These are phyloP conservation scores for Planococcus citri DNA, from an alignment of 1,140 invertebrate species.

Conservation along the genomic window DNA sequence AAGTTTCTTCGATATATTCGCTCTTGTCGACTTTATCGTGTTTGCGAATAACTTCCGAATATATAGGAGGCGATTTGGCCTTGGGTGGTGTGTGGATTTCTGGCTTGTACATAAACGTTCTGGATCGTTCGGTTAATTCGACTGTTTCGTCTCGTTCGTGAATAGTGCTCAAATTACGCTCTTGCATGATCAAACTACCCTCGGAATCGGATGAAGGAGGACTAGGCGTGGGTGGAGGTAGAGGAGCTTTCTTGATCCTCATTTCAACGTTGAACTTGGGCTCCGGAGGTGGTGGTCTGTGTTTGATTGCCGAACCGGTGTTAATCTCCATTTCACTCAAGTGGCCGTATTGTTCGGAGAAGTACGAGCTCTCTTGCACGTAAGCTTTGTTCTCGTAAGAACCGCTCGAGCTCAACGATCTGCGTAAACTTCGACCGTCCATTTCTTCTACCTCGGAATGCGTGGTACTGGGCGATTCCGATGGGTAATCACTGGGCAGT, in stretches of 20 bases:
- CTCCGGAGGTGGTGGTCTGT: constrained; percentile 35
- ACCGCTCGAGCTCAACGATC: constrained; percentile 46
- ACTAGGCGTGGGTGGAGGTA: constrained; percentile 41
- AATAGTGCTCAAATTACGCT: constrained; percentile 55
- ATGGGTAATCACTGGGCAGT: constrained; percentile 77
- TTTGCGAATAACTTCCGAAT: constrained; percentile 44
- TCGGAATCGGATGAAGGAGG: constrained; percentile 59
- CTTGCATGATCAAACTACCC: constrained; percentile 40
- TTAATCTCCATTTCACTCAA: constrained; percentile 38
- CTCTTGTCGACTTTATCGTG: constrained; percentile 35
- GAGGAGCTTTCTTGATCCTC: constrained; percentile 57
- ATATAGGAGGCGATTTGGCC: constrained; percentile 50
- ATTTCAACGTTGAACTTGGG: constrained; percentile 75
- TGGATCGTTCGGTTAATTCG: constrained; percentile 45
- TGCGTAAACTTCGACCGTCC: constrained; percentile 34
- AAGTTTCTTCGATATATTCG: constrained; percentile 31
- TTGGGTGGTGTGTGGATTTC: constrained; percentile 48
- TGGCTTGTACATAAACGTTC: constrained; percentile 42
- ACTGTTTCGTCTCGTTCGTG: constrained; percentile 53
- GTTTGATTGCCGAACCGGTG: neutral
- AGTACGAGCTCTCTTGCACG: constrained; percentile 44
- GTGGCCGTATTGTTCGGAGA: constrained; percentile 36
- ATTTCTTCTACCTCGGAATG: constrained; percentile 66
- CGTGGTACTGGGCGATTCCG: constrained; percentile 48
- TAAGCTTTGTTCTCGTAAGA: constrained; percentile 60